Conservation (phyloP, 2,797 vertebrate genomes). For the Bradypus variegatus region DNA sequence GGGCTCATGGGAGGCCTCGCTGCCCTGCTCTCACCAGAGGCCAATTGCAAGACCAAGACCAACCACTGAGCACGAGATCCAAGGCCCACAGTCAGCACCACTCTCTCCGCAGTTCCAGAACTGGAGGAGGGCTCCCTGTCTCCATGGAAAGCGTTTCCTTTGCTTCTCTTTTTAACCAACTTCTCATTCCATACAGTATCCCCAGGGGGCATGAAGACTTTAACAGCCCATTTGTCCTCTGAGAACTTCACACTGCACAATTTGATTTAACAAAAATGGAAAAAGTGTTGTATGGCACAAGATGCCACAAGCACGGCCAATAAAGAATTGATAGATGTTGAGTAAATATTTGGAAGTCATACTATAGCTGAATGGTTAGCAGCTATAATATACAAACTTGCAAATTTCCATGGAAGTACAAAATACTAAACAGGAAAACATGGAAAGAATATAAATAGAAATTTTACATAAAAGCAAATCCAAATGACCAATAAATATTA, state of each 20-base stretch:
- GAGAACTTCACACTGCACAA: background rate
- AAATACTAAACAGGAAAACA: background rate
- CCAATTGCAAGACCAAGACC: background rate
- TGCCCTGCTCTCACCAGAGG: too few relatives aligned
- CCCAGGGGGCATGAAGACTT: background rate
- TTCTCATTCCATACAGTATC: background rate
- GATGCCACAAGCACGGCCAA: background rate
- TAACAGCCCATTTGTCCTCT: background rate
- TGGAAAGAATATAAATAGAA: background rate
- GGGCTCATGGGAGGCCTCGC: background rate
- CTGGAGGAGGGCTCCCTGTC: fast-evolving
- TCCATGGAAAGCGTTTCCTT: background rate
- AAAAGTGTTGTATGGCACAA: background rate
- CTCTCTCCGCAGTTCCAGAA: background rate
- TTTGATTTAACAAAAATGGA: background rate
- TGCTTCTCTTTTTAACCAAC: background rate
- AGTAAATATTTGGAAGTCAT: background rate
- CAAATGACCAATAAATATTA: background rate
- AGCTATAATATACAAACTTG: background rate
- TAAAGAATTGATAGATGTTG: background rate
- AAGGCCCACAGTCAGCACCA: fast-evolving
- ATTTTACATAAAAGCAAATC: background rate
- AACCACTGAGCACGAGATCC: fast-evolving
- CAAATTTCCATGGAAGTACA: background rate
- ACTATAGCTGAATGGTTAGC: background rate